phyloP scores from a whole-genome alignment of 2,113 vertebrate species.

The Equus przewalskii region DNA sequence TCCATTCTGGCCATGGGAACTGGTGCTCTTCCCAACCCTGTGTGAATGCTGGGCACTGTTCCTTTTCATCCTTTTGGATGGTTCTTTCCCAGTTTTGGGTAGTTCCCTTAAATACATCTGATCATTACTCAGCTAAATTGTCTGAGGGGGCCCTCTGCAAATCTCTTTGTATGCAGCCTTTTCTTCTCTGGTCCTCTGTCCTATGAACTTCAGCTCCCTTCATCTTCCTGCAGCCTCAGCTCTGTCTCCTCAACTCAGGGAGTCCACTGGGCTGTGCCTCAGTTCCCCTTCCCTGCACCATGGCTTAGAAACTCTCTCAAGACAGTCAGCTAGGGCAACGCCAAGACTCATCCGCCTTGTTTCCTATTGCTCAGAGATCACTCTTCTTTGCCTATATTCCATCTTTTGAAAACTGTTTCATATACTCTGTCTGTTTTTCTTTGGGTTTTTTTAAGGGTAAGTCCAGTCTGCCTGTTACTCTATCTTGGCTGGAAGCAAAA shows the following conservation, averaged over 20 bases:
- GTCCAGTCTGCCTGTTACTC: background rate
- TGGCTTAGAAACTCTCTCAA: background rate
- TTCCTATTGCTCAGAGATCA: background rate
- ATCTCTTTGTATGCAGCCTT: background rate
- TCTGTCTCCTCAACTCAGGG: background rate
- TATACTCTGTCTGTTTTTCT: background rate
- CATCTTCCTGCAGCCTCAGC: background rate
- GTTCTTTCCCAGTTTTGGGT: background rate
- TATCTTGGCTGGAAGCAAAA: background rate
- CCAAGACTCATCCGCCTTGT: background rate
- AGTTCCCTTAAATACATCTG: background rate
- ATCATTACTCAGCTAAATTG: background rate
- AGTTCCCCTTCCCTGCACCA: background rate
- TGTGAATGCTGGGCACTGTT: background rate
- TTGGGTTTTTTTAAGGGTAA: background rate
- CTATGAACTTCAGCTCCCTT: background rate
- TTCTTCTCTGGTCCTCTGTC: background rate
- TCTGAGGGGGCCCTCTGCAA: background rate
- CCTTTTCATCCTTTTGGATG: background rate
- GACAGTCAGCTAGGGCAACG: background rate
- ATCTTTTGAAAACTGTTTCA: slow-evolving; percentile 8
- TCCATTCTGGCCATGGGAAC: background rate
- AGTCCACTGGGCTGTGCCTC: background rate
- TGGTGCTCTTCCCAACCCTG: background rate
- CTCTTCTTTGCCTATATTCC: background rate